Conservation (phyloP, 2,797 vertebrate species). For the Gouania willdenowi region DNA sequence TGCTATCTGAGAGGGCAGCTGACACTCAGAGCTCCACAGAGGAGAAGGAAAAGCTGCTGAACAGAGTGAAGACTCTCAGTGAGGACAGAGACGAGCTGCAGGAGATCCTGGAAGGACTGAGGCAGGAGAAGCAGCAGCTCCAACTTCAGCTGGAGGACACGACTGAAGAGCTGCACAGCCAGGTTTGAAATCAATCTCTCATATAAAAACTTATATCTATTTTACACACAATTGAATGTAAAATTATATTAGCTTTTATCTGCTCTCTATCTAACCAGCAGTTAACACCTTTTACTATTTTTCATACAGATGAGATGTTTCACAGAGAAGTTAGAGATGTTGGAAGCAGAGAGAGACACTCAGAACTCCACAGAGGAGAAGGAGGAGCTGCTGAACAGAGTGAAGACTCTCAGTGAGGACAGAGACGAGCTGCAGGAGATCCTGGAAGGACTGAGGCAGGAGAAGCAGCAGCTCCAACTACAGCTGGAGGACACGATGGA, state of each 20-base stretch:
- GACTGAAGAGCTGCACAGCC: conserved; percentile 33
- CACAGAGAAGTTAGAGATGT: conserved; percentile 29
- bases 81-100: conserved; percentile 73
- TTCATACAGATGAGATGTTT: neutral
- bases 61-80: conserved; percentile 48
- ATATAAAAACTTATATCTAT: neutral
- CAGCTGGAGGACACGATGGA: conserved; percentile 62
- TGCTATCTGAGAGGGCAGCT: conserved; percentile 12
- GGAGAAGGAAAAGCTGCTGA: conserved; percentile 26
- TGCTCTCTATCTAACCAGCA: too few relatives aligned
- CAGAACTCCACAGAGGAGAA: conserved; percentile 64
- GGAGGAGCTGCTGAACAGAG: conserved; percentile 64
- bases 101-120: conserved; percentile 45
- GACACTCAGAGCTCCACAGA: neutral
- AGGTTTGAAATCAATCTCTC: conserved; percentile 3
- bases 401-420: too few relatives aligned
- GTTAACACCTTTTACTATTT: too few relatives aligned
- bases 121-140: conserved; percentile 62
- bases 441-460: conserved; percentile 46
- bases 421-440: conserved; percentile 52
- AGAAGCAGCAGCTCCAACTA: conserved; percentile 61
- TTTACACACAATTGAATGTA: neutral
- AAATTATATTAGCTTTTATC: too few relatives aligned
- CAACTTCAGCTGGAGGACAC: conserved; percentile 57
- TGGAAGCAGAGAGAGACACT: neutral